These are phyloP conservation scores for Molothrus aeneus DNA, from an alignment of 2,797 vertebrate species.

Conservation along the genomic window DNA sequence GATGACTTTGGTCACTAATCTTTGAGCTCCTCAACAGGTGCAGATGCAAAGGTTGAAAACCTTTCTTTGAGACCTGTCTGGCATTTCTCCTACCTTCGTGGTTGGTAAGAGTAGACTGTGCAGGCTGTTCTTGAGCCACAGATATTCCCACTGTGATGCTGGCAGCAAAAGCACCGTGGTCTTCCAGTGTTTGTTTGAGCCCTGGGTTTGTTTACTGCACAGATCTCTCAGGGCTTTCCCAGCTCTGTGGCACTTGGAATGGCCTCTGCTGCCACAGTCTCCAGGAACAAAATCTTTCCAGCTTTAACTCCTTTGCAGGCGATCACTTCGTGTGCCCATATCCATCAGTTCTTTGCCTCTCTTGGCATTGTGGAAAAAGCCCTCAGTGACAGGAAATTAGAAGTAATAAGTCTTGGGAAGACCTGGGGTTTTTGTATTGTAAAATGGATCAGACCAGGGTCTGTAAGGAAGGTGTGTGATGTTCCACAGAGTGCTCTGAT, in stretches of 20 bases:
- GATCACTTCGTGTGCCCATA: not conserved
- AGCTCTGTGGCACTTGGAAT: not conserved
- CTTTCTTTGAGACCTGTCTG: not conserved
- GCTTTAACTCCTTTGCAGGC: not conserved
- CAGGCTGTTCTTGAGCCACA: not conserved
- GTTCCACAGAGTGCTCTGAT: accelerated
- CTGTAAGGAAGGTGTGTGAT: not conserved
- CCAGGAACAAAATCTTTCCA: not conserved
- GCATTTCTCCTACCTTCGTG: not conserved
- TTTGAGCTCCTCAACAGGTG: not conserved
- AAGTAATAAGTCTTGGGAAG: not conserved
- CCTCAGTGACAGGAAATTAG: not conserved
- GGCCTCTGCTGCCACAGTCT: not conserved
- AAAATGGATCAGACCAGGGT: not conserved
- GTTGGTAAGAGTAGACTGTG: not conserved
- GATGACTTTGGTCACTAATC: not conserved
- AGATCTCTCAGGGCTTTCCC: not conserved
- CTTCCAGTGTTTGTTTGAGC: not conserved
- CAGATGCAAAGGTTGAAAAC: not conserved
- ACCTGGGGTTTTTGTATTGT: not conserved
- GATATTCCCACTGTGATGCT: conserved; percentile 13
- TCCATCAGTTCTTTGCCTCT: not conserved
- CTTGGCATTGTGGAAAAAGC: not conserved
- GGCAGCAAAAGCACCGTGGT: not conserved
- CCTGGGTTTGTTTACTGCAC: not conserved